These are phyloP conservation scores for Agonopterix arenella DNA, from an alignment of 2,888 invertebrate genomes.

Conservation along the genomic window DNA sequence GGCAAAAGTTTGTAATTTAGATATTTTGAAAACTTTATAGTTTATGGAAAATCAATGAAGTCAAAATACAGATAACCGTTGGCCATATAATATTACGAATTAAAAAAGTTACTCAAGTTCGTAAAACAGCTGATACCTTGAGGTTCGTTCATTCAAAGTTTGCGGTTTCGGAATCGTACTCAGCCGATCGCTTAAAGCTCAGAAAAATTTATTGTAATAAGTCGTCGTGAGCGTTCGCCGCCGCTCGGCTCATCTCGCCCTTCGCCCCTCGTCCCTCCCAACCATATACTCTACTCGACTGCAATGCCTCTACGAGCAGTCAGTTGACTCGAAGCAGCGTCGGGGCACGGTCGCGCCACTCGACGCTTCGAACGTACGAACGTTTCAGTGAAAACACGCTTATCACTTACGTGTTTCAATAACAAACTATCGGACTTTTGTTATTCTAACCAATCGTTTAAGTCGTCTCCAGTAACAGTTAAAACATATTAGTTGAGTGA, in stretches of 20 bases:
- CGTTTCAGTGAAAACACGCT: slow-evolving; percentile 64
- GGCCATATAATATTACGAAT: too few species aligned
- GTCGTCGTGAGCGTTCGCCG: slow-evolving; percentile 73
- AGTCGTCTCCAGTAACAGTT: background rate
- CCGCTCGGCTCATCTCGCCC: slow-evolving; percentile 65
- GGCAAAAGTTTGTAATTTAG: too few species aligned
- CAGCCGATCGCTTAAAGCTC: slow-evolving; percentile 63
- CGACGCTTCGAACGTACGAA: slow-evolving; percentile 57
- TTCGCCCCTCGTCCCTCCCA: slow-evolving; percentile 49
- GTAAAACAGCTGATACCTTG: slow-evolving; percentile 38
- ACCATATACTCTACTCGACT: slow-evolving; percentile 64
- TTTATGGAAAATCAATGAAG: too few species aligned
- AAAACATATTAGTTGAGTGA: slow-evolving; percentile 14
- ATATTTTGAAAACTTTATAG: too few species aligned
- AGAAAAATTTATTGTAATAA: slow-evolving; percentile 72
- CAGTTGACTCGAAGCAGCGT: slow-evolving; percentile 70
- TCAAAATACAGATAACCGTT: too few species aligned
- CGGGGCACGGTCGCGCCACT: slow-evolving; percentile 67
- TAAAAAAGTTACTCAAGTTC: slow-evolving; percentile 8
- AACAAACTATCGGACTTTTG: slow-evolving; percentile 33
- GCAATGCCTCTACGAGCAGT: slow-evolving; percentile 61
- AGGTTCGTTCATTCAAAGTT: slow-evolving; percentile 52
- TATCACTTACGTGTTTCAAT: slow-evolving; percentile 49
- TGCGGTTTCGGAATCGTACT: slow-evolving; percentile 48
- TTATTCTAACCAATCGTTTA: slow-evolving; percentile 10